phyloP scores from a whole-genome alignment of 2,113 vertebrate genomes.

The Gopherus evgoodei region DNA sequence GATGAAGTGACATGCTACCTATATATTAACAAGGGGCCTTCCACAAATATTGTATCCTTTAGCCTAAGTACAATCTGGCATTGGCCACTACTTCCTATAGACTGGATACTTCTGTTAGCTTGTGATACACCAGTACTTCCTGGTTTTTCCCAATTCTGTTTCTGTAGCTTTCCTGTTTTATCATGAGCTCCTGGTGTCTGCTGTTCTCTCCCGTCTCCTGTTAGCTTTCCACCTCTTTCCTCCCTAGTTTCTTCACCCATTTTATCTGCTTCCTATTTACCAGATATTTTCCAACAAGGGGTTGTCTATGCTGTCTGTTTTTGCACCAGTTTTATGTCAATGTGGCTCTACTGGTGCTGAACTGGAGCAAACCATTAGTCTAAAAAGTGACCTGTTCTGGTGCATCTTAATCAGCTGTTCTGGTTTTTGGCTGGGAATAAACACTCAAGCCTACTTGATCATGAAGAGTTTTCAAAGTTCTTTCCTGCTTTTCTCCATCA shows the following conservation, averaged over 20 bases:
- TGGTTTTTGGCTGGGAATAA: neutral
- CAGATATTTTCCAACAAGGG: neutral
- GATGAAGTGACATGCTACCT: neutral
- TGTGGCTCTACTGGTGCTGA: slow-evolving; percentile 38
- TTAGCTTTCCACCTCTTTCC: neutral
- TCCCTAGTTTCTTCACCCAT: neutral
- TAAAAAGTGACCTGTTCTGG: neutral
- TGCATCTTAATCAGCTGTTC: neutral
- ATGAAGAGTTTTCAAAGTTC: slow-evolving; percentile 41
- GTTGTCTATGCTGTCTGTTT: too few relatives aligned
- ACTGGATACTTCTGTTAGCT: neutral
- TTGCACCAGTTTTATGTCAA: slow-evolving; percentile 7
- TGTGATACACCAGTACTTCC: neutral
- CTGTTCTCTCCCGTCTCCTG: too few relatives aligned
- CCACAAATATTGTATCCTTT: neutral
- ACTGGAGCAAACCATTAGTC: slow-evolving; percentile 27
- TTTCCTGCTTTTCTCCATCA: neutral
- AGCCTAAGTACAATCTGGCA: neutral
- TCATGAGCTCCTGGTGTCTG: neutral
- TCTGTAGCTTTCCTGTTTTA: neutral
- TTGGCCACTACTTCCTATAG: too few relatives aligned
- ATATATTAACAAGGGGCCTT: neutral
- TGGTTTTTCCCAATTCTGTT: neutral
- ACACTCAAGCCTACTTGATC: slow-evolving; percentile 23
- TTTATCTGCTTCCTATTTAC: slow-evolving; percentile 40